Conservation (phyloP, 2,113 vertebrate species). For the Gasterosteus nipponicus region DNA sequence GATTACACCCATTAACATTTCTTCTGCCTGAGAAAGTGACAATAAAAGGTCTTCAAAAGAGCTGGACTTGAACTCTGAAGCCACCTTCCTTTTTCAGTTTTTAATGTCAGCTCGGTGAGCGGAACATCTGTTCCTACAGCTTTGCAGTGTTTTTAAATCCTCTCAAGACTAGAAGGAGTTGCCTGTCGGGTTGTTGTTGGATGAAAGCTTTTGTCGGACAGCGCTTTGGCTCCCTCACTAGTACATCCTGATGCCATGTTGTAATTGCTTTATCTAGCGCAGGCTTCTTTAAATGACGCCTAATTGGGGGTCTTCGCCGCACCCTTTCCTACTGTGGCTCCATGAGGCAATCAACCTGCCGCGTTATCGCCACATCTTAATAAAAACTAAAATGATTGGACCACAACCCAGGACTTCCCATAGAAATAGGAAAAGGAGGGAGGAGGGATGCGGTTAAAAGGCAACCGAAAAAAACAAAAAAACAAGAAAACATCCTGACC, state of each 20-base stretch:
- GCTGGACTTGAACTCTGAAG: not conserved
- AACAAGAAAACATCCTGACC: slow-evolving; percentile 76
- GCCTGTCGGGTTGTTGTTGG: slow-evolving; percentile 37
- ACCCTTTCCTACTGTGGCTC: slow-evolving; percentile 76
- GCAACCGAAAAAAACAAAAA: slow-evolving; percentile 62
- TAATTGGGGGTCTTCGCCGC: slow-evolving; percentile 67
- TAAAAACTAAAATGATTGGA: slow-evolving; percentile 80
- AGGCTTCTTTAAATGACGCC: slow-evolving; percentile 62
- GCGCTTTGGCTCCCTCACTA: slow-evolving; percentile 43
- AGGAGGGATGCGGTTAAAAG: not conserved
- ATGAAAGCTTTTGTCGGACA: slow-evolving; percentile 24
- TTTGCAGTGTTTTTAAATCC: slow-evolving; percentile 18
- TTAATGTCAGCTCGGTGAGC: slow-evolving; percentile 31
- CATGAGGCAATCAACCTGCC: slow-evolving; percentile 69
- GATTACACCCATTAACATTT: slow-evolving; percentile 33
- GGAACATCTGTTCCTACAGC: not conserved
- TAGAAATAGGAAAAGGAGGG: slow-evolving; percentile 47
- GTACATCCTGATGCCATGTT: slow-evolving; percentile 49
- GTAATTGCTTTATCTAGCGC: slow-evolving; percentile 72
- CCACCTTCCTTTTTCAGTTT: not conserved
- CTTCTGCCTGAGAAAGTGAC: not conserved
- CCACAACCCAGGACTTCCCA: slow-evolving; percentile 69
- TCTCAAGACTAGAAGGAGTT: slow-evolving; percentile 20
- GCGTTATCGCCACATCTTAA: slow-evolving; percentile 73
- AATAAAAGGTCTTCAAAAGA: slow-evolving; percentile 1